A percentile compares a stretch with the other conserved stretches of the same genome.
phyloP scores from a whole-genome alignment of 2,888 invertebrate species.

The Cheilosia impressa region DNA sequence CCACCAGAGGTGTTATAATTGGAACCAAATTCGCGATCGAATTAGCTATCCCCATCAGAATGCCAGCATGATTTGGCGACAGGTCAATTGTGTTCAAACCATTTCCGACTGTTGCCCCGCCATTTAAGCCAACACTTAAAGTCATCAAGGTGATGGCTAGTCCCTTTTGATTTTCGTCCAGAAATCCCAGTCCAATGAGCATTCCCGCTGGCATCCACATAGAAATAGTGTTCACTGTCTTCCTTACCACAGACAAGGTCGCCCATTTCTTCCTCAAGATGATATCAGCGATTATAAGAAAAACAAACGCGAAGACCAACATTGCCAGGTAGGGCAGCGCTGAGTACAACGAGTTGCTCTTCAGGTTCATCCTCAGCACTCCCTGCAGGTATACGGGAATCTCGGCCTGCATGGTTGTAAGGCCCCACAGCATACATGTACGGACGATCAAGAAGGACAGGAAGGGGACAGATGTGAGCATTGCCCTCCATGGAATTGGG shows the following conservation, averaged over 20 bases:
- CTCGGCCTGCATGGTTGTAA: slow-evolving; percentile 87
- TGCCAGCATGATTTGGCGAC: slow-evolving; percentile 92
- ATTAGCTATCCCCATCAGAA: slow-evolving; percentile 87
- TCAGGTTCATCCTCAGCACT: slow-evolving; percentile 85
- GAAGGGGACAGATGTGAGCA: slow-evolving; percentile 87
- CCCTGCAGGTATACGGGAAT: slow-evolving; percentile 86
- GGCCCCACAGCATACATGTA: slow-evolving; percentile 87
- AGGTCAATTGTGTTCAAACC: slow-evolving; percentile 88
- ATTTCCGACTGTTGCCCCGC: slow-evolving; percentile 84
- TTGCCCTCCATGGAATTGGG: slow-evolving; percentile 87
- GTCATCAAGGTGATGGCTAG: slow-evolving; percentile 84
- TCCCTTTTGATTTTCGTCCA: slow-evolving; percentile 79
- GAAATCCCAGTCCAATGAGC: slow-evolving; percentile 84
- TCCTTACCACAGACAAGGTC: slow-evolving; percentile 77
- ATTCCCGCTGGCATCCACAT: slow-evolving; percentile 84
- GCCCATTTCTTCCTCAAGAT: slow-evolving; percentile 76
- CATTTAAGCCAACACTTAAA: slow-evolving; percentile 82
- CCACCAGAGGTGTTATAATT: slow-evolving; percentile 88
- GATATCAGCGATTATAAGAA: slow-evolving; percentile 30
- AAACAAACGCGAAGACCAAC: slow-evolving; percentile 40
- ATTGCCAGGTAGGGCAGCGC: slow-evolving; percentile 83
- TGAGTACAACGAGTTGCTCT: slow-evolving; percentile 83
- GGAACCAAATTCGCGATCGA: slow-evolving; percentile 88
- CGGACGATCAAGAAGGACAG: slow-evolving; percentile 85
- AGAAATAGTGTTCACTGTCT: slow-evolving; percentile 75